Percentiles rank a stretch among this genome's conserved stretches.
These are phyloP conservation scores for Limnodromus scolopaceus DNA, from an alignment of 2,797 vertebrate species.

Conservation along the genomic window DNA sequence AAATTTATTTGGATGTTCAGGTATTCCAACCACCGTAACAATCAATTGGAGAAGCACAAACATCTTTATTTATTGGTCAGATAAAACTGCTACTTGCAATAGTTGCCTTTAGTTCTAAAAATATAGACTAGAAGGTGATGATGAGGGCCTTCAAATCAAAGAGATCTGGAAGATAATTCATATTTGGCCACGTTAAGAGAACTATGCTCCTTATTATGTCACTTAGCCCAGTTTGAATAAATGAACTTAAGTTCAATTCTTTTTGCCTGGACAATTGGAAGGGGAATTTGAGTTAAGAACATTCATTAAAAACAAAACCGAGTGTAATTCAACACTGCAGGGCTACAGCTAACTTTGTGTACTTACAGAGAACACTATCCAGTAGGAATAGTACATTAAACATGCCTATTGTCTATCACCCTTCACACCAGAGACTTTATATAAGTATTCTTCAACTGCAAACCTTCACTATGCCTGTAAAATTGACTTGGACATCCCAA, in stretches of 20 bases:
- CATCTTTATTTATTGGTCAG: neutral
- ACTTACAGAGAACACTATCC: neutral
- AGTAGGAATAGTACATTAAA: neutral
- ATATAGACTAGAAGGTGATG: neutral
- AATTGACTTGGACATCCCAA: neutral
- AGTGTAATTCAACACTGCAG: neutral
- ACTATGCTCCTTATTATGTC: neutral
- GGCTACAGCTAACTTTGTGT: neutral
- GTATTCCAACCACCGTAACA: neutral
- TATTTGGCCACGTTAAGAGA: neutral
- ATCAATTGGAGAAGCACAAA: neutral
- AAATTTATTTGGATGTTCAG: neutral
- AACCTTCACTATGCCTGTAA: neutral
- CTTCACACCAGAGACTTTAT: neutral
- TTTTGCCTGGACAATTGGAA: neutral
- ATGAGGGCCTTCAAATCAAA: neutral
- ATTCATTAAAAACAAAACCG: neutral
- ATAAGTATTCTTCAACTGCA: neutral
- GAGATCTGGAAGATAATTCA: neutral
- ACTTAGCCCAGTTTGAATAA: neutral
- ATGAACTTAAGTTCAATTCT: neutral
- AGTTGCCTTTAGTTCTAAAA: neutral
- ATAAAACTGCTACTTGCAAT: neutral
- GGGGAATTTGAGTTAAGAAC: neutral
- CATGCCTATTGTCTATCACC: neutral